Evolutionary conservation across 2,113 vertebrate genomes (phyloP).

Genomic region (Daboia siamensis): DNA sequence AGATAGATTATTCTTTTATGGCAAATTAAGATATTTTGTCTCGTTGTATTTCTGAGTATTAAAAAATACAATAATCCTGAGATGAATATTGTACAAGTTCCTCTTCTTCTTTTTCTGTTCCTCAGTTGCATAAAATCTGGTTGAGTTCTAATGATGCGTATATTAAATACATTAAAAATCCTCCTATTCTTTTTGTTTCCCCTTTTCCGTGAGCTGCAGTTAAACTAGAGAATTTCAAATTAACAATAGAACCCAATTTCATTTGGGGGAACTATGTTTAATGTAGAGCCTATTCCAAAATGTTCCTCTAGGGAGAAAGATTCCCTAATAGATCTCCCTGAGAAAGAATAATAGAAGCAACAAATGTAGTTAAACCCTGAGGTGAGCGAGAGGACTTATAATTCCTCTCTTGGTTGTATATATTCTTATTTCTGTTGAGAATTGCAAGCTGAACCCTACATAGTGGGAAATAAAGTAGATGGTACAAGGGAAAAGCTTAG

Average conservation of each 20-base stretch:
- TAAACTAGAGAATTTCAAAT: neutral
- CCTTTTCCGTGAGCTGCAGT: neutral
- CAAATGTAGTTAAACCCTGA: neutral
- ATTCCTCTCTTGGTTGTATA: neutral
- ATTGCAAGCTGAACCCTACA: neutral
- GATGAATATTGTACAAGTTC: neutral
- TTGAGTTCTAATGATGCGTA: neutral
- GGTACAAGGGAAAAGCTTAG: neutral
- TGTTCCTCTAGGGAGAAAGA: neutral
- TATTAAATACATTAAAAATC: neutral
- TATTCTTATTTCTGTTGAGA: neutral
- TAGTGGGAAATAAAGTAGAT: neutral
- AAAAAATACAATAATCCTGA: neutral
- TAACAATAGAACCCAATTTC: neutral
- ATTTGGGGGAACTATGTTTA: neutral
- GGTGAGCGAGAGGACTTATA: neutral
- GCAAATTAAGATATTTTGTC: neutral
- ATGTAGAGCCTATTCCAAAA: neutral
- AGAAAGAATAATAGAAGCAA: neutral
- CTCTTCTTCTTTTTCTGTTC: neutral
- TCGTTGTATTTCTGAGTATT: neutral
- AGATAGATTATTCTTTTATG: neutral
- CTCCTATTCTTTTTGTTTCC: neutral
- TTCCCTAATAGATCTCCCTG: neutral
- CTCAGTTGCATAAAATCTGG: neutral